These are phyloP conservation scores for Melanogrammus aeglefinus DNA, from an alignment of 2,797 vertebrate genomes.

Conservation along the genomic window DNA sequence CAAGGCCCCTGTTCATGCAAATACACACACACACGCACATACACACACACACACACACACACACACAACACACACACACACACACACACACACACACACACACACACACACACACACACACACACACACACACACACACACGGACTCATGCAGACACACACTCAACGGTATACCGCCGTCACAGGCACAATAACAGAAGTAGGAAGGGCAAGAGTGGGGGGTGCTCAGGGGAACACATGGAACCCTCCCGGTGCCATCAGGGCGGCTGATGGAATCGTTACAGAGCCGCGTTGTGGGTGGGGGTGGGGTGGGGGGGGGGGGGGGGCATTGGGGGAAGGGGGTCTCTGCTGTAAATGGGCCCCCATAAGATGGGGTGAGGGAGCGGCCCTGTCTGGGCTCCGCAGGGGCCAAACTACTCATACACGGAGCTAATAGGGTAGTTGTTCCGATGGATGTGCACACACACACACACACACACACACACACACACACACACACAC, in stretches of 20 bases:
- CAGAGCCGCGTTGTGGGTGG: constrained; percentile 66
- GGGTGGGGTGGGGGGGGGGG: constrained; percentile 25
- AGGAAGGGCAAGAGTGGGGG: constrained; percentile 75
- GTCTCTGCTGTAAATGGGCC: constrained; percentile 77
- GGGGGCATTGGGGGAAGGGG: constrained; percentile 26
- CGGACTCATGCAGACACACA: constrained; percentile 28
- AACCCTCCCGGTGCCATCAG: constrained; percentile 85
- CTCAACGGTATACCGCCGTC: constrained; percentile 33
- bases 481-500: too few relatives aligned
- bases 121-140: too few relatives aligned
- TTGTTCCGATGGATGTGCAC: constrained; percentile 55
- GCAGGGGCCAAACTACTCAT: constrained; percentile 19
- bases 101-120: neutral
- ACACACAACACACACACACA: too few relatives aligned
- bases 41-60: too few relatives aligned
- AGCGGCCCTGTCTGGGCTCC: constrained; percentile 64
- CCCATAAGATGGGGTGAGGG: constrained; percentile 65
- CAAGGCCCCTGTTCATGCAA: constrained; percentile 24
- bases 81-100: neutral
- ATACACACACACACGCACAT: neutral
- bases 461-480: too few relatives aligned
- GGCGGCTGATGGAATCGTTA: constrained; percentile 83
- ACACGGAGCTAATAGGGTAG: constrained; percentile 61
- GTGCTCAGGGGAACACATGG: constrained; percentile 76
- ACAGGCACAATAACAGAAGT: constrained; percentile 51